Conservation (phyloP, 2,888 invertebrate genomes). For the Megamerina dolium region DNA sequence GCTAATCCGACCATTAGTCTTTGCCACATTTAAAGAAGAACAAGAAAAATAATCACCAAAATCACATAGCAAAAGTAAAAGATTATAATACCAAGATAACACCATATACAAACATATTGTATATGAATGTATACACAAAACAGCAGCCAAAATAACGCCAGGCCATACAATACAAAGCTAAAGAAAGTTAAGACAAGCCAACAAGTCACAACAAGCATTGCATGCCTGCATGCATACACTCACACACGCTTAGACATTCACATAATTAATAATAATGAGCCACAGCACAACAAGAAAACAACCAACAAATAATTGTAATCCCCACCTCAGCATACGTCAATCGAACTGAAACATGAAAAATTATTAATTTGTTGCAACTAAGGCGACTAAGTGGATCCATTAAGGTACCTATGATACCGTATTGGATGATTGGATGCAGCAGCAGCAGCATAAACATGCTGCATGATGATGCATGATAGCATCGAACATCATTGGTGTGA, state of each 20-base stretch:
- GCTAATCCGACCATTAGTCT: slow-evolving; percentile 25
- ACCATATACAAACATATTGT: not conserved
- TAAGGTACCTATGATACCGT: slow-evolving; percentile 9
- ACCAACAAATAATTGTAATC: not conserved
- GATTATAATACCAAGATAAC: not conserved
- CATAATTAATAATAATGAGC: slow-evolving; percentile 21
- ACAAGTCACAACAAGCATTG: too few species aligned
- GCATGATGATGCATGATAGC: too few species aligned
- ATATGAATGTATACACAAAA: too few species aligned
- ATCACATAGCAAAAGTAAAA: not conserved
- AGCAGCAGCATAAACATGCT: not conserved
- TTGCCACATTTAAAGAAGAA: slow-evolving; percentile 19
- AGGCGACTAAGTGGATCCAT: slow-evolving; percentile 19
- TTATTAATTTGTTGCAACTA: slow-evolving; percentile 18
- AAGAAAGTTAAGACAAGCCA: too few species aligned
- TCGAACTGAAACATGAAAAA: too few species aligned
- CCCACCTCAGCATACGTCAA: too few species aligned
- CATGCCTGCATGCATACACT: too few species aligned
- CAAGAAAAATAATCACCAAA: slow-evolving; percentile 1
- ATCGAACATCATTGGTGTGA: slow-evolving; percentile 2
- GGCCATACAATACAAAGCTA: too few species aligned
- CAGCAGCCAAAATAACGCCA: not conserved
- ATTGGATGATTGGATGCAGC: too few species aligned
- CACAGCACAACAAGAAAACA: not conserved
- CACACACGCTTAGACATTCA: slow-evolving; percentile 8